Evolutionary conservation across 1,140 invertebrate species (phyloP).

Genomic region (Lordiphosa mommai): DNA sequence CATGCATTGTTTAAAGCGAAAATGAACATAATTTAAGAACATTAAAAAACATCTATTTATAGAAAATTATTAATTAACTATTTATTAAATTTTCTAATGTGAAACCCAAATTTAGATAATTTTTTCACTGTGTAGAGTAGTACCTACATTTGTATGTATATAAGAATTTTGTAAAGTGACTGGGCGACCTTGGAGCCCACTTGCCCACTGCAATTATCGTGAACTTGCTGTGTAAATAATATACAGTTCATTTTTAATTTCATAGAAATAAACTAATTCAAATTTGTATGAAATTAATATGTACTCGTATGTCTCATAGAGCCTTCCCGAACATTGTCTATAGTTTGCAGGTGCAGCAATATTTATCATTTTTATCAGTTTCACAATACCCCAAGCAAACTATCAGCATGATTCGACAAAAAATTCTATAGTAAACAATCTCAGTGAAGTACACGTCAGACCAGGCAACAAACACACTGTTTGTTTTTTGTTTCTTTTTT

Average conservation of each 20-base stretch:
- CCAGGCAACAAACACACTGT: conserved; percentile 15
- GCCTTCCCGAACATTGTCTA: conserved; percentile 10
- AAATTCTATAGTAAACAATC: conserved; percentile 19
- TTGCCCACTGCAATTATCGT: too few relatives aligned
- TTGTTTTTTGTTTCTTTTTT: conserved; percentile 27
- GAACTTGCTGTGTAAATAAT: too few relatives aligned
- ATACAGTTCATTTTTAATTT: background rate
- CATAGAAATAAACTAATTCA: background rate
- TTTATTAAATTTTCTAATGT: too few relatives aligned
- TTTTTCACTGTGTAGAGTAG: background rate
- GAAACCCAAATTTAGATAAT: too few relatives aligned
- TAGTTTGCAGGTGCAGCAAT: conserved; percentile 7
- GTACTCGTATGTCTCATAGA: background rate
- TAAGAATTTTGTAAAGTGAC: too few relatives aligned
- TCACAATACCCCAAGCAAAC: conserved; percentile 26
- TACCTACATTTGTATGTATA: background rate
- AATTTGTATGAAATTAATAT: background rate
- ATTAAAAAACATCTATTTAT: too few relatives aligned
- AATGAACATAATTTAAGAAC: too few relatives aligned
- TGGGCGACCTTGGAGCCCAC: too few relatives aligned
- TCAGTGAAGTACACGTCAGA: conserved; percentile 21
- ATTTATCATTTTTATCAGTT: conserved; percentile 27
- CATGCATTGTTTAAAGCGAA: too few relatives aligned
- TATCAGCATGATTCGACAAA: conserved; percentile 33
- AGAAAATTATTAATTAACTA: too few relatives aligned